These are phyloP conservation scores for Druceiella hillmani DNA, from an alignment of 2,888 invertebrate species.

Conservation along the genomic window DNA sequence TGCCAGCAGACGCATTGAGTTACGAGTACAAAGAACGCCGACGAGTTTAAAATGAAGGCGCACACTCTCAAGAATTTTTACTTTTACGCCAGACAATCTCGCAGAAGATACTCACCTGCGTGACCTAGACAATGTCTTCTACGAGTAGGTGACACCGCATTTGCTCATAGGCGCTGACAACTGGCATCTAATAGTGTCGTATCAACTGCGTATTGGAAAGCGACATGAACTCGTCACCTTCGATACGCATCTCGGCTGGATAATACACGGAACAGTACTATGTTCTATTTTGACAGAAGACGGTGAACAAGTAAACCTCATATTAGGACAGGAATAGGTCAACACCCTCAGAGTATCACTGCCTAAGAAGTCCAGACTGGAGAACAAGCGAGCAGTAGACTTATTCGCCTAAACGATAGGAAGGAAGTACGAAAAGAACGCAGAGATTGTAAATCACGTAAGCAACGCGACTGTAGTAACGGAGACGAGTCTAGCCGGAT, in stretches of 20 bases:
- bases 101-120: not conserved
- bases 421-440: too few relatives aligned
- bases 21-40: not conserved
- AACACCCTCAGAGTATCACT: too few relatives aligned
- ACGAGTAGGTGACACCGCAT: not conserved
- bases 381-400: too few relatives aligned
- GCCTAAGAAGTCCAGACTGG: too few relatives aligned
- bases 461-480: too few relatives aligned
- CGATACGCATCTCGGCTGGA: constrained; percentile 2
- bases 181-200: constrained; percentile 2
- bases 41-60: not conserved
- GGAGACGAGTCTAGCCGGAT: too few relatives aligned
- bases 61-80: not conserved
- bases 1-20: not conserved
- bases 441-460: too few relatives aligned
- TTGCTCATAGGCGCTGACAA: constrained; percentile 1
- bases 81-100: constrained; percentile 1
- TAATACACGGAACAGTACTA: constrained; percentile 4
- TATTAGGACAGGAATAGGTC: too few relatives aligned
- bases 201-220: not conserved
- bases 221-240: not conserved
- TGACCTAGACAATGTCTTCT: not conserved
- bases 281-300: too few relatives aligned
- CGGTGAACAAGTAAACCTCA: too few relatives aligned
- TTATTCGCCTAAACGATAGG: too few relatives aligned